Conservation (phyloP, 2,797 vertebrate genomes). For the Pseudochromis fuscus region DNA sequence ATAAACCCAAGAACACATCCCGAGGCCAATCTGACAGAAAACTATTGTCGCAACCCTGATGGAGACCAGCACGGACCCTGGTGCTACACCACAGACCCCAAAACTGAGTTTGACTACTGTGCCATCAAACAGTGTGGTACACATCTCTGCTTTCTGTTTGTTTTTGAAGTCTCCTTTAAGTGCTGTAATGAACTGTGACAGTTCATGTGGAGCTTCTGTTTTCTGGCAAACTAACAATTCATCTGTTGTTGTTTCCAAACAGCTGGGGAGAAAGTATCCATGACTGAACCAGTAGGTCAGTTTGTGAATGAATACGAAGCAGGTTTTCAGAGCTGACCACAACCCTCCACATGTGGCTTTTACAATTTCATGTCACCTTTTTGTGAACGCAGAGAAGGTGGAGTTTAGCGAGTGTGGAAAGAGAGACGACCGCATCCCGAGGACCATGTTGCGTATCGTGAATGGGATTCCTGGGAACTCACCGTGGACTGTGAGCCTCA, state of each 20-base stretch:
- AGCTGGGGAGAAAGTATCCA: constrained; percentile 84
- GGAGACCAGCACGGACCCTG: constrained; percentile 94
- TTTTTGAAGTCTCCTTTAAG: background rate
- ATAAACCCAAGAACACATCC: constrained; percentile 88
- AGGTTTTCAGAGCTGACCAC: background rate
- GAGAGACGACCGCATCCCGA: constrained; percentile 80
- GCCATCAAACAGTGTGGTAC: constrained; percentile 92
- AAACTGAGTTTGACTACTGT: constrained; percentile 96
- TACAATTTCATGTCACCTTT: constrained; percentile 1
- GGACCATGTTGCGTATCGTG: constrained; percentile 81
- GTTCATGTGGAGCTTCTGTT: constrained; percentile 22
- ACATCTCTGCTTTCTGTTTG: constrained; percentile 23
- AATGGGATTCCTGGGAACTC: constrained; percentile 93
- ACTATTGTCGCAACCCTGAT: constrained; percentile 97
- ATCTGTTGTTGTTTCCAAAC: constrained; percentile 63
- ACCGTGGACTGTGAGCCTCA: constrained; percentile 96
- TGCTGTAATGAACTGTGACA: constrained; percentile 18
- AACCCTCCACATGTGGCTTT: background rate
- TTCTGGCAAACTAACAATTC: constrained; percentile 26
- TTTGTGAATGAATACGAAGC: constrained; percentile 40
- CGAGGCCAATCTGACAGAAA: constrained; percentile 88
- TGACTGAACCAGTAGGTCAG: constrained; percentile 81
- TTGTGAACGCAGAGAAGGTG: constrained; percentile 81
- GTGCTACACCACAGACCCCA: constrained; percentile 95
- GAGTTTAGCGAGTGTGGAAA: constrained; percentile 91